Base-by-base conservation (phyloP, 2,888 invertebrate species). In the Mamestra brassicae region DNA sequence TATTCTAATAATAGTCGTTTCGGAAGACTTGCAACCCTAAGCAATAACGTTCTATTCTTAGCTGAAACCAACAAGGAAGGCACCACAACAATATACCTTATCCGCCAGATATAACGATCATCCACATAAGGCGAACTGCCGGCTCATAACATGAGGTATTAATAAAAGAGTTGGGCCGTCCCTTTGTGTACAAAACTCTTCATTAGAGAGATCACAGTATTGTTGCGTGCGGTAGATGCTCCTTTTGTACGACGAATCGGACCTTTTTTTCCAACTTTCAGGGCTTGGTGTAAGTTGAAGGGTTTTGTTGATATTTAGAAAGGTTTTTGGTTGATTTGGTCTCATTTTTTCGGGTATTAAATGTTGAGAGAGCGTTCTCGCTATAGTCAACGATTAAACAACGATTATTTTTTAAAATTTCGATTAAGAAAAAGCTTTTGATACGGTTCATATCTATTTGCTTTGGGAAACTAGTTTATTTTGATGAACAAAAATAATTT, bases 121-220 rank as follows among this genome's bases (percentile, higher is more conserved):
- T 64, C 71, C 80, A 70, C 72, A 80, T 80, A 67, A 76, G 81
- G 81, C 84, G 66, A 81, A 79, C 78, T 72, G 85, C 69, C 42
- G 80, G 85, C 85, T 89, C 87, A 90, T 92, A 92, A 92, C 90
- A 90, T 87, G 88, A 88, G 91, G 90, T 92, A 94, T 95, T 95
- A 95, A 94, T 95, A 95, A 94, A 92, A 92, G 93, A 93, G 93
- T 90, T 91, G 92, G 92, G 84, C 89, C 90, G 89, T 89, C 93
- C 94, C 94, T 95, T 94, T 95, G 95, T 95, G 93, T 94, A 92
- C 93, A 93, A 93, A 95, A 95, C 95, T 95, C 95, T 95, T 96
- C 95, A 96, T 96, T 96, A 96, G 94, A 94, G 90, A 91, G 94
- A 95, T 95, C 95, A 94, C 92, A 92, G 93, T 93, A 92, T 94